Conservation (phyloP, 2,113 vertebrate genomes). For the Pteronura brasiliensis region DNA sequence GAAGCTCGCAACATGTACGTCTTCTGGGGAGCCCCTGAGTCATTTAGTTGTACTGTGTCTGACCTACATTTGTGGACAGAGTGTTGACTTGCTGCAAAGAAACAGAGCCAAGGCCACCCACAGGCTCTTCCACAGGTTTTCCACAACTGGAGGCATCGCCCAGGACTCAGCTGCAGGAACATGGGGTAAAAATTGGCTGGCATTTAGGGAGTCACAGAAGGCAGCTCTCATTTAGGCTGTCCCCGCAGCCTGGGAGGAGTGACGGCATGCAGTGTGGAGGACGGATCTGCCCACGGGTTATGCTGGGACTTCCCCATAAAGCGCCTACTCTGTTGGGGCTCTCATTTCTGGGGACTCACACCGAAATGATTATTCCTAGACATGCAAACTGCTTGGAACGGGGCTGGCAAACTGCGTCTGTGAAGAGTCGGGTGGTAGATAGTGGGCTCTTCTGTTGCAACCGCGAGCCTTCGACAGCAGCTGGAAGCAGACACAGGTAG, state of each 20-base stretch:
- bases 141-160: not conserved
- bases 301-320: not conserved
- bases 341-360: not conserved
- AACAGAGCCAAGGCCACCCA: not conserved
- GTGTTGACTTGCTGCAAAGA: not conserved
- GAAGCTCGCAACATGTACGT: fast-evolving
- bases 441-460: not conserved
- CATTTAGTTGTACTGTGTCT: not conserved
- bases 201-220: not conserved
- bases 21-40: not conserved
- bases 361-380: not conserved
- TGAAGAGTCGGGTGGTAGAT: not conserved
- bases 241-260: not conserved
- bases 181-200: not conserved
- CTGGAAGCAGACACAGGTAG: not conserved
- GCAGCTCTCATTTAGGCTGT: not conserved
- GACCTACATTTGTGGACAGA: not conserved
- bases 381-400: not conserved
- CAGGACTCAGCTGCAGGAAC: not conserved
- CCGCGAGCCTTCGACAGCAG: no score
- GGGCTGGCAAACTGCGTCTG: not conserved
- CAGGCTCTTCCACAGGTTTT: not conserved
- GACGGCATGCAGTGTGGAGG: no score
- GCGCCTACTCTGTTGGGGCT: not conserved
- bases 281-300: not conserved